A percentile compares a stretch with the other conserved stretches of the same genome.
Conservation (phyloP, 2,113 vertebrate genomes). For the Scomber colias region DNA sequence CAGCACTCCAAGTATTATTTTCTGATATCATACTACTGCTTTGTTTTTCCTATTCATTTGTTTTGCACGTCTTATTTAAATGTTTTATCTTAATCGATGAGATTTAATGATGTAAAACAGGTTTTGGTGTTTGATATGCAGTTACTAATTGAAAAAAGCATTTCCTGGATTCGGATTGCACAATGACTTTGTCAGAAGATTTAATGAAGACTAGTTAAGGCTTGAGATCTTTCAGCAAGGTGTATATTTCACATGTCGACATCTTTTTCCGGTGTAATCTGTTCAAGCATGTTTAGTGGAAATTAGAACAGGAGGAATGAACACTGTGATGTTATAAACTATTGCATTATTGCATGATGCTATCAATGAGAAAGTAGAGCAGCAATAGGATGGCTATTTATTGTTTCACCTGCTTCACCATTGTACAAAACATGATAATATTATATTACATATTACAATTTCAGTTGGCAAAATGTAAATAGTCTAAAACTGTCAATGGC, state of each 20-base stretch:
- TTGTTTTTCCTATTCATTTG: not conserved
- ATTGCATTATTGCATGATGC: not conserved
- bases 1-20: not conserved
- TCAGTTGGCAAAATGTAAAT: not conserved
- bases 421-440: not conserved
- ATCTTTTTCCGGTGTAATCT: not conserved
- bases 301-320: not conserved
- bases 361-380: not conserved
- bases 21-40: not conserved
- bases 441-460: not conserved
- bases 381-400: not conserved
- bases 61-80: not conserved
- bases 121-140: not conserved
- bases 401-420: not conserved
- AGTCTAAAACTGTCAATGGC: not conserved
- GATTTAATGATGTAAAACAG: not conserved
- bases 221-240: not conserved
- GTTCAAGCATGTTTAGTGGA: not conserved
- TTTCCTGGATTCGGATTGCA: not conserved
- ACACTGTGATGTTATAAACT: not conserved
- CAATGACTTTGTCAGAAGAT: not conserved
- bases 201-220: not conserved
- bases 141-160: not conserved
- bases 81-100: not conserved
- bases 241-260: not conserved